These are phyloP conservation scores for Goniozus legneri DNA, from an alignment of 1,140 invertebrate species.

Conservation along the genomic window DNA sequence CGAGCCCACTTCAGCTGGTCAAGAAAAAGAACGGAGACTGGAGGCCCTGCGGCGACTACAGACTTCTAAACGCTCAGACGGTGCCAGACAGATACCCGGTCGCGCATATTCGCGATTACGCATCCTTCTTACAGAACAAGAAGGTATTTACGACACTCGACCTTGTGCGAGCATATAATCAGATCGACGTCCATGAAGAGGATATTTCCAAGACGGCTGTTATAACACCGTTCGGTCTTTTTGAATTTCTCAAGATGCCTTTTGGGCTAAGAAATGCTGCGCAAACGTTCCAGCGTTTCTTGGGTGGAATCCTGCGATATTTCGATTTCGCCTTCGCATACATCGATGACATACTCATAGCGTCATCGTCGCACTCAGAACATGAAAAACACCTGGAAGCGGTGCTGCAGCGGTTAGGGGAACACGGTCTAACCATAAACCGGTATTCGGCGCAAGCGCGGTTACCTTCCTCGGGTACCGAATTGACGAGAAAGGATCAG, in stretches of 20 bases:
- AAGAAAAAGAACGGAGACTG: conserved; percentile 6
- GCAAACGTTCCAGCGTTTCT: background rate
- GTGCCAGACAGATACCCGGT: background rate
- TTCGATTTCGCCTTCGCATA: background rate
- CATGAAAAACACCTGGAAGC: background rate
- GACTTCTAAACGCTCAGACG: background rate
- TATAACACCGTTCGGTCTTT: background rate
- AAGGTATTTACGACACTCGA: background rate
- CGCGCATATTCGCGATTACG: background rate
- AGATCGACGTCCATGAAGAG: background rate
- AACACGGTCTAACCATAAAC: background rate
- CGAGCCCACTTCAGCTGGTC: conserved; percentile 4
- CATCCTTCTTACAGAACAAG: background rate
- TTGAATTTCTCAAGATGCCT: background rate
- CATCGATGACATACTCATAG: background rate
- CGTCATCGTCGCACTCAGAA: background rate
- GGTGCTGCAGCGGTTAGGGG: background rate
- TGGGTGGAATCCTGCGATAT: background rate
- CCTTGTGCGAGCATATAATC: background rate
- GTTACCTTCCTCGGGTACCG: background rate
- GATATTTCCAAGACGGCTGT: background rate
- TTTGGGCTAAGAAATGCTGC: background rate
- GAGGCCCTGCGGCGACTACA: conserved; percentile 8
- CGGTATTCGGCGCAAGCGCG: background rate
- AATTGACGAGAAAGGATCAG: background rate